These are phyloP conservation scores for Metacarcinus magister DNA, from an alignment of 2,888 invertebrate species.

Conservation along the genomic window DNA sequence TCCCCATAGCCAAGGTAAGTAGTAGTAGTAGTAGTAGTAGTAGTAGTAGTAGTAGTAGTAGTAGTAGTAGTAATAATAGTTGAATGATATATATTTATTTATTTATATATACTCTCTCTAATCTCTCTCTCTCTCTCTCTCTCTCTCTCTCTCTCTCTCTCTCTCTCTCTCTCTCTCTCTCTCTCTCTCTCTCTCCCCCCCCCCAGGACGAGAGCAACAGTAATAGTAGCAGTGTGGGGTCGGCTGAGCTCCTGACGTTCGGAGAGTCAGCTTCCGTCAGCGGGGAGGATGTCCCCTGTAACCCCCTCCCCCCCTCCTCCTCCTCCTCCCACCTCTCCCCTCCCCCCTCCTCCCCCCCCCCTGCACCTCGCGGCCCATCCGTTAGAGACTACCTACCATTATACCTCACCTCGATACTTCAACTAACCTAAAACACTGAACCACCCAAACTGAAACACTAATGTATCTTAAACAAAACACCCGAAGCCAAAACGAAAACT, in stretches of 20 bases:
- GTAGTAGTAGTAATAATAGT: background rate
- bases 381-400: slow-evolving; percentile 80
- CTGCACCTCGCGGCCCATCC: slow-evolving; percentile 73
- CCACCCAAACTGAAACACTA: no score
- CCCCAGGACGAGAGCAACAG: slow-evolving; percentile 78
- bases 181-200: background rate
- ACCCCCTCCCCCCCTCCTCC: background rate
- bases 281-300: slow-evolving; percentile 54
- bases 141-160: background rate
- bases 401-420: no score
- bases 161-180: no score
- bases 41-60: slow-evolving; percentile 53
- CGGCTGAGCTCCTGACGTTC: slow-evolving; percentile 78
- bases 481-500: no score
- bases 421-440: no score
- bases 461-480: no score
- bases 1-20: slow-evolving; percentile 78
- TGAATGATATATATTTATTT: no score
- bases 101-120: background rate
- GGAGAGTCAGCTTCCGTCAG: slow-evolving; percentile 73
- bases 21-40: background rate
- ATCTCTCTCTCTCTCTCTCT: slow-evolving; percentile 27
- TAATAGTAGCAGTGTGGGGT: slow-evolving; percentile 76
- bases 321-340: slow-evolving; percentile 67
- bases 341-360: slow-evolving; percentile 43